These are phyloP conservation scores for Rhynchophorus ferrugineus DNA, from an alignment of 1,140 invertebrate species.

Conservation along the genomic window DNA sequence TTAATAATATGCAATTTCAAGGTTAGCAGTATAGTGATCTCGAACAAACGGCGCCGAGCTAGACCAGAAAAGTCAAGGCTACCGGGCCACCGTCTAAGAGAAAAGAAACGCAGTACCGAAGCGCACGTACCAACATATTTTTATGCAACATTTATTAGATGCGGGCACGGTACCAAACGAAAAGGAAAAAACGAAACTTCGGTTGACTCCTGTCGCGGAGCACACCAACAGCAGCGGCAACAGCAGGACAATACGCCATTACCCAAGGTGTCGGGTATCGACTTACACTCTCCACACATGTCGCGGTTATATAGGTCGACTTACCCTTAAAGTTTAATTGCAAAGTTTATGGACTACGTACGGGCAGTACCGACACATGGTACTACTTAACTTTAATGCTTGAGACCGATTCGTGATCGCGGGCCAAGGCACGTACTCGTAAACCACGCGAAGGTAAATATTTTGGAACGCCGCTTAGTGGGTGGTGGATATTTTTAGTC, in stretches of 20 bases:
- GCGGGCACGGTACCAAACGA: not conserved
- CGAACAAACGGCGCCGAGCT: not conserved
- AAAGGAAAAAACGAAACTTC: not conserved
- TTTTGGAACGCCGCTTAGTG: not conserved
- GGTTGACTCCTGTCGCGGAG: no score
- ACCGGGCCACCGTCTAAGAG: not conserved
- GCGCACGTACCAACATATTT: not conserved
- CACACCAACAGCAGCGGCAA: not conserved
- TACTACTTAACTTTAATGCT: not conserved
- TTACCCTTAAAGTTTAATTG: not conserved
- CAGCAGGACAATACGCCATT: not conserved
- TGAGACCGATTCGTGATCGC: not conserved
- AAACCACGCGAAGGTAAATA: not conserved
- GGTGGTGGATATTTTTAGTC: not conserved
- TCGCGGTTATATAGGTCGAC: not conserved
- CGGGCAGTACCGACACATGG: not conserved
- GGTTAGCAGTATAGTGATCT: not conserved
- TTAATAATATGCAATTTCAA: no score
- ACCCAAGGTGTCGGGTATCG: not conserved
- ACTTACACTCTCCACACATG: not conserved
- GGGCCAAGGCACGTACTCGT: not conserved
- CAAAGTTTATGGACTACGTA: not conserved
- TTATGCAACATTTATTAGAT: not conserved
- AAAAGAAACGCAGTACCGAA: not conserved
- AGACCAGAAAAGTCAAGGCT: not conserved